Percentiles rank a stretch among this genome's conserved stretches.
phyloP scores from a whole-genome alignment of 2,888 invertebrate species.

The Trichogramma dendrolimi region DNA sequence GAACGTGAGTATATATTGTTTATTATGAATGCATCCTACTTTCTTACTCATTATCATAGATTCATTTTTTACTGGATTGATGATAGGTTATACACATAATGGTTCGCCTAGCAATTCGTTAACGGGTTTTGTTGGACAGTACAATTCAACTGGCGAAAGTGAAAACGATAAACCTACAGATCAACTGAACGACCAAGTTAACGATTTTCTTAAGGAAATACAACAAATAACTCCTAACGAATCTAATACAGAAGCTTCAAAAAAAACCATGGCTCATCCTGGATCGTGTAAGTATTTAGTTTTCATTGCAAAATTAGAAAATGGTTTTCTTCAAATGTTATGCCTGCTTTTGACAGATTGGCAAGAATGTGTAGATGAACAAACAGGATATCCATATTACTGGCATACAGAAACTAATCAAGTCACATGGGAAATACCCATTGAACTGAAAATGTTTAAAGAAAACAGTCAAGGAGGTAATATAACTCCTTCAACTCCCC shows the following conservation, averaged over 20 bases:
- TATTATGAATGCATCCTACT: neutral
- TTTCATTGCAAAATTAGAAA: neutral
- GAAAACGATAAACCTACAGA: conserved; percentile 38
- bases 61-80: neutral
- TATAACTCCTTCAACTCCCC: conserved; percentile 23
- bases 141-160: conserved; percentile 47
- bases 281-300: conserved; percentile 18
- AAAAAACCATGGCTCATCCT: conserved; percentile 20
- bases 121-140: conserved; percentile 45
- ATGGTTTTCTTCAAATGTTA: conserved; percentile 1
- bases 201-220: conserved; percentile 49
- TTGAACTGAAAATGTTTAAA: conserved; percentile 43
- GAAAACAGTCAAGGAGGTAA: conserved; percentile 34
- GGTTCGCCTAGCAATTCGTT: conserved; percentile 43
- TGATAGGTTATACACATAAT: conserved; percentile 36
- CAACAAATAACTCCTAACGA: conserved; percentile 44
- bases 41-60: neutral
- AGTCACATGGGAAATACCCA: conserved; percentile 64
- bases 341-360: conserved; percentile 45
- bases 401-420: conserved; percentile 64
- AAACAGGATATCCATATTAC: conserved; percentile 62
- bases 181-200: conserved; percentile 45
- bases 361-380: conserved; percentile 64
- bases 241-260: conserved; percentile 19
- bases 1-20: conserved; percentile 26